Percentiles rank a stretch among this genome's conserved stretches.
phyloP scores from a whole-genome alignment of 2,888 invertebrate genomes.

The Oscheius sp. region DNA sequence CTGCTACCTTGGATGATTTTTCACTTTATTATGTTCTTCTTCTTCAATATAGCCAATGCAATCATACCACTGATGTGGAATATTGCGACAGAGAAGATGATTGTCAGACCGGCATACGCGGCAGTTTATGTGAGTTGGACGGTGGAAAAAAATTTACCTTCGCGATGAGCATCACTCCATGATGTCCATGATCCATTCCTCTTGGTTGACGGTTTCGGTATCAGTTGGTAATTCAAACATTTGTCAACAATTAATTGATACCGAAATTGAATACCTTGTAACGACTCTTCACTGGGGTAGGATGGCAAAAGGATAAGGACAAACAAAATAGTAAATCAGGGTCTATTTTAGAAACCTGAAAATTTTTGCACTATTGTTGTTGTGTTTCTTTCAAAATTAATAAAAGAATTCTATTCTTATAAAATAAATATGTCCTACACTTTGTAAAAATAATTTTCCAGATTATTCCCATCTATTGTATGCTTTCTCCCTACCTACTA shows the following conservation, averaged over 20 bases:
- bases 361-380: neutral
- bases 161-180: neutral
- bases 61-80: neutral
- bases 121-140: conserved; percentile 13
- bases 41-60: conserved; percentile 5
- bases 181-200: neutral
- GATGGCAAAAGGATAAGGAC: no score
- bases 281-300: no score
- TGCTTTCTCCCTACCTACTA: conserved; percentile 1
- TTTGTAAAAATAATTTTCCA: no score
- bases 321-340: no score
- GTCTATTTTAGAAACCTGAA: no score
- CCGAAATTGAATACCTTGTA: no score
- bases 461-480: conserved; percentile 17
- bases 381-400: no score
- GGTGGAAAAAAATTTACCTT: no score
- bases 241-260: neutral
- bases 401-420: no score
- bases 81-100: conserved; percentile 1
- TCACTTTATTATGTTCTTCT: neutral
- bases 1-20: conserved; percentile 15
- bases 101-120: neutral
- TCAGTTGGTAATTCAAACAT: neutral
- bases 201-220: neutral
- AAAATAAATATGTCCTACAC: no score